Base-by-base conservation (phyloP, 1,140 invertebrate species). In the Neotoxoptera formosana region DNA sequence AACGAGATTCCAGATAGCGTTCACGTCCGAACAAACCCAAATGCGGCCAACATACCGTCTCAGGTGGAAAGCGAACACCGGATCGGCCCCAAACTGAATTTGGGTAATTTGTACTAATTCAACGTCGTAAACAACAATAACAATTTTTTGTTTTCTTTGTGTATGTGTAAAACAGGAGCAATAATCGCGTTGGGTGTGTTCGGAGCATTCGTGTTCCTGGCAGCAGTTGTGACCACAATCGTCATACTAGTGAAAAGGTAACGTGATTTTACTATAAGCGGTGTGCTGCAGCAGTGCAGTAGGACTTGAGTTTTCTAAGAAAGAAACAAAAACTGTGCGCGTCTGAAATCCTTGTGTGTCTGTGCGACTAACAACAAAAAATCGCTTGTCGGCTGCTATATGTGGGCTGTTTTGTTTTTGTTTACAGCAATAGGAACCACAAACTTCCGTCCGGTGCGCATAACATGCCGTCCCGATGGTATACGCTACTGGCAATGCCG, bases 171-270 rank as follows among this genome's bases (percentile, higher is more conserved):
- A 56, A 89, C 94, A 96, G 96, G 98, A 47, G 98, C 98, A 1
- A 98, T 99, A 89, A 98, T 99, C 91, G 98, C 98, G 4, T 95
- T 99, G 23, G 98, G 97, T 30, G 97, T 98, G 1, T 98, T 99
- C 95, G 98, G 98, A 91, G 98, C 97, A 14, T 97, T 99, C 94
- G 97, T 99, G 0, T 98, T 99, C 94, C 96, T 99, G 36, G 97
- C 98, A 47, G 98, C 98, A 30, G 97, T 99, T 93, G 97, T 98
- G 93, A 98, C 98, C 1, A 98, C 98, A 11, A 97, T 98, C 89
- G 97, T 99, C 91, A 98, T 99, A 89, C 95, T 99, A 93, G 97
- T 98, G 93, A 96, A 97, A 96, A 98, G 98, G 98, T 99, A 96
- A 97, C 96, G 95, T 93, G n/a, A 47, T 86, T 86, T 51, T 34